Base-by-base conservation (phyloP, 1,140 invertebrate species). In the Aleiodes sp. region DNA sequence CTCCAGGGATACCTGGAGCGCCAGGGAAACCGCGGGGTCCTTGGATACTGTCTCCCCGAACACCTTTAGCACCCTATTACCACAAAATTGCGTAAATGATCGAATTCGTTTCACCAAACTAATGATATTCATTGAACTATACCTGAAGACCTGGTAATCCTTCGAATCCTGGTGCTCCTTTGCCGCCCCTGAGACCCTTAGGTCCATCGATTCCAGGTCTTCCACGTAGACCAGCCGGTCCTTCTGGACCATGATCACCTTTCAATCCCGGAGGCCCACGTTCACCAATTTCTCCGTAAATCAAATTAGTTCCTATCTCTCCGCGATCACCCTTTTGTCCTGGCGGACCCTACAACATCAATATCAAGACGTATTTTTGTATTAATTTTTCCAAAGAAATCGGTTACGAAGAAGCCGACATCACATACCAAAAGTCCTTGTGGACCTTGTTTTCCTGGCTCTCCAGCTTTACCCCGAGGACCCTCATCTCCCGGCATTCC, bases 401-500 rank as follows among this genome's bases (percentile, higher is more conserved):
- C 1, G 4, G 10, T 21, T 10, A 7, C 12, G 14, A 31, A 62
- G 28, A 12, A 52, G 3, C 24, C 14, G 14, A 63, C 29, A 2
- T 31, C 33, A 75, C 74, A 56, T 74, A 86, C 85, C 28, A 82
- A 73, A n/a, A 72, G 41, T 28, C 89, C 89, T 14, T 78, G 74
- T 21, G 72, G 67, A 35, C 89, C 90, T 31, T 77, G 66, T 0
- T 43, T 24, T 26, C 88, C 88, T 3, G 83, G 82, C 8, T 72
- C 70, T 26, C 90, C 90, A 4, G 78, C 4, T 8, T 78, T 68
- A 56, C 90, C 90, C 12, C 85, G 82, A 37, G 72, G 79, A 16
- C 90, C 89, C 59, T 80, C 70, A 35, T 89, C 87, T 62, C 89
- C 88, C 9, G 82, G 79, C 56, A 85, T 75, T 7, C 89, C 90